These are phyloP conservation scores for Caenorhabditis remanei DNA, from an alignment of 1,140 invertebrate species.

Conservation along the genomic window DNA sequence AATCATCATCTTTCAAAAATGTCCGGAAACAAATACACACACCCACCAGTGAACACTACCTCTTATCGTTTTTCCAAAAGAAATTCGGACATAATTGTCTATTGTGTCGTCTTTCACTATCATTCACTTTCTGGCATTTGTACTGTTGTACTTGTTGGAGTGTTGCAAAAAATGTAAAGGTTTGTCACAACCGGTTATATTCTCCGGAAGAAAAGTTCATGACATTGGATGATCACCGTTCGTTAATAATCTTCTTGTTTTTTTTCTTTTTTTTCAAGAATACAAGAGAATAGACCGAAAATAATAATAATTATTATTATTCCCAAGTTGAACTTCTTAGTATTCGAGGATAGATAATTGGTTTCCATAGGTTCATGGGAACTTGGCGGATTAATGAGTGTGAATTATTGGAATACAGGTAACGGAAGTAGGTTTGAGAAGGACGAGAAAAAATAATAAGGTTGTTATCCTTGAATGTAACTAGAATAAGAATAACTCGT, in stretches of 20 bases:
- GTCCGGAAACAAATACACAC: background rate
- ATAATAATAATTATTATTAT: constrained; percentile 1
- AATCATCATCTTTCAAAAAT: constrained; percentile 24
- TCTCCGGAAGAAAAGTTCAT: background rate
- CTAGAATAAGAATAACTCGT: too few relatives aligned
- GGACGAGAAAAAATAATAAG: background rate
- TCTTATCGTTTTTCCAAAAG: constrained; percentile 30
- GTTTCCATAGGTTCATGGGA: background rate
- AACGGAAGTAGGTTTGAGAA: background rate
- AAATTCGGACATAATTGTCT: constrained; percentile 42
- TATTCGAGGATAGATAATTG: constrained; percentile 17
- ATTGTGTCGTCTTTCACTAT: constrained; percentile 41
- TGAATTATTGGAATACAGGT: background rate
- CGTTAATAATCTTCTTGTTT: constrained; percentile 28
- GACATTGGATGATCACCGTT: background rate
- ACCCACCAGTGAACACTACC: constrained; percentile 1
- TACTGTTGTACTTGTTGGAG: background rate
- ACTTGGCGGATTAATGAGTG: background rate
- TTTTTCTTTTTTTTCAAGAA: background rate
- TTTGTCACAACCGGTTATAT: background rate
- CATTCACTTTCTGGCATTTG: constrained; percentile 40
- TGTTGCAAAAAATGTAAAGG: background rate
- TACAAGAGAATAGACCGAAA: background rate
- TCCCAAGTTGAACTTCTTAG: background rate
- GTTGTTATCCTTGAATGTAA: too few relatives aligned